A percentile compares a stretch with the other conserved stretches of the same genome.
phyloP scores from a whole-genome alignment of 37 sponge, comb jelly and placozoan species.

The Axinella damicornis region DNA sequence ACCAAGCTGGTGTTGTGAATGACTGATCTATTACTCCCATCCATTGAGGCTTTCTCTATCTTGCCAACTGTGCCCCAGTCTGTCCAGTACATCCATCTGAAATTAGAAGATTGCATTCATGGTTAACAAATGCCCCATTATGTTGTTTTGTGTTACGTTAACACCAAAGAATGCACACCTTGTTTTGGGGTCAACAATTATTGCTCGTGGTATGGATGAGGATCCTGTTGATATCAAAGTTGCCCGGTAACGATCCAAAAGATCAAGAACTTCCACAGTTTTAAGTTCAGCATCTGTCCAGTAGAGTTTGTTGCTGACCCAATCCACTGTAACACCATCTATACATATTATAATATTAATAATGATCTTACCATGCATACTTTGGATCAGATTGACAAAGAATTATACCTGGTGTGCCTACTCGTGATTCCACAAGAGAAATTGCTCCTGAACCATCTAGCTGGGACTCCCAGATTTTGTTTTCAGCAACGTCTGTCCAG shows the following conservation, averaged over 20 bases:
- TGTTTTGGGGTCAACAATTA: constrained; percentile 27
- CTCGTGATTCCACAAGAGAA: no score
- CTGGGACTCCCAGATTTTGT: no score
- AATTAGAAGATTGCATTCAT: no score
- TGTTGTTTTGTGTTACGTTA: neutral
- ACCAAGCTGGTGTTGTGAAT: constrained; percentile 6
- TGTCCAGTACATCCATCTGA: constrained; percentile 69
- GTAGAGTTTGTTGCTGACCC: constrained; percentile 72
- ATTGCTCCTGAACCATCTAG: no score
- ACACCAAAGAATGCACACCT: neutral
- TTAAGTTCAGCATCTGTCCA: constrained; percentile 56
- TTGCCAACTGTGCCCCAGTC: constrained; percentile 66
- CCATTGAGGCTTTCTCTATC: constrained; percentile 67
- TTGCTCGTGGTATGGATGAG: constrained; percentile 28
- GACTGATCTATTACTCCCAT: constrained; percentile 37
- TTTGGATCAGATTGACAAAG: no score
- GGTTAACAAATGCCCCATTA: neutral
- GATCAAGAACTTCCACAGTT: constrained; percentile 23
- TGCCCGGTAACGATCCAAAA: neutral
- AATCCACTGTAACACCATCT: constrained; percentile 77
- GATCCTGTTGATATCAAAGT: neutral
- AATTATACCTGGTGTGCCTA: no score
- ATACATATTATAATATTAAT: neutral
- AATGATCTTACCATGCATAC: no score
- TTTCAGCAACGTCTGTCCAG: no score